These are phyloP conservation scores for Aeoliscus strigatus DNA, from an alignment of 2,797 vertebrate species.

Conservation along the genomic window DNA sequence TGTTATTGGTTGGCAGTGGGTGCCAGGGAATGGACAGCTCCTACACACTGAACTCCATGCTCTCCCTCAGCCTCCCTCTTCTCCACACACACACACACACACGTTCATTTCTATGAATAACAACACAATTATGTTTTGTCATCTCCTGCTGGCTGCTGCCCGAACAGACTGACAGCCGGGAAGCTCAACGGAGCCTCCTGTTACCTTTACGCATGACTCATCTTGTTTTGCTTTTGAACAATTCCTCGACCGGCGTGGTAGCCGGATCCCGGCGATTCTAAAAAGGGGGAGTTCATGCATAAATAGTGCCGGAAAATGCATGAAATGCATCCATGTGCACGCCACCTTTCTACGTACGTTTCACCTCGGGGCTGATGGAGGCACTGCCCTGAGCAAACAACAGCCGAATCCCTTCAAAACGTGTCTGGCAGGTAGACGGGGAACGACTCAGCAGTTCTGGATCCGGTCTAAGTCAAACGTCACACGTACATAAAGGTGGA, in stretches of 20 bases:
- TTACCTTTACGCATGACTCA: constrained; percentile 39
- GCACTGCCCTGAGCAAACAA: constrained; percentile 25
- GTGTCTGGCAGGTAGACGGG: no score
- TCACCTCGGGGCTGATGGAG: constrained; percentile 4
- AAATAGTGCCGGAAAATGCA: constrained; percentile 12
- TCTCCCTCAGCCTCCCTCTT: constrained; percentile 22
- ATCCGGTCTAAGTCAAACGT: no score
- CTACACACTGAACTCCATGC: constrained; percentile 42
- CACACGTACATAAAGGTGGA: no score
- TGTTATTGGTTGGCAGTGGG: constrained; percentile 79
- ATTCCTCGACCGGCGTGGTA: no score
- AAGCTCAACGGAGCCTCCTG: constrained; percentile 35
- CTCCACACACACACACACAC: neutral
- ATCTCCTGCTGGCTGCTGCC: no score
- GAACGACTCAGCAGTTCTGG: no score
- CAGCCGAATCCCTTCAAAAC: no score
- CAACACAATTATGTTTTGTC: constrained; percentile 5
- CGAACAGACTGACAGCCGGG: neutral
- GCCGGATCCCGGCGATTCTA: no score
- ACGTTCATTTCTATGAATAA: constrained; percentile 8
- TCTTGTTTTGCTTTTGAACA: constrained; percentile 31
- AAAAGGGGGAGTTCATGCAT: constrained; percentile 13
- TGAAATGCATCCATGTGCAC: constrained; percentile 16
- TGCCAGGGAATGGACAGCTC: constrained; percentile 68
- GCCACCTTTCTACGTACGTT: no score